Percentiles rank a stretch among this genome's conserved stretches.
phyloP scores from a whole-genome alignment of 1,140 invertebrate genomes.

The Druon quercuslanigerum region DNA sequence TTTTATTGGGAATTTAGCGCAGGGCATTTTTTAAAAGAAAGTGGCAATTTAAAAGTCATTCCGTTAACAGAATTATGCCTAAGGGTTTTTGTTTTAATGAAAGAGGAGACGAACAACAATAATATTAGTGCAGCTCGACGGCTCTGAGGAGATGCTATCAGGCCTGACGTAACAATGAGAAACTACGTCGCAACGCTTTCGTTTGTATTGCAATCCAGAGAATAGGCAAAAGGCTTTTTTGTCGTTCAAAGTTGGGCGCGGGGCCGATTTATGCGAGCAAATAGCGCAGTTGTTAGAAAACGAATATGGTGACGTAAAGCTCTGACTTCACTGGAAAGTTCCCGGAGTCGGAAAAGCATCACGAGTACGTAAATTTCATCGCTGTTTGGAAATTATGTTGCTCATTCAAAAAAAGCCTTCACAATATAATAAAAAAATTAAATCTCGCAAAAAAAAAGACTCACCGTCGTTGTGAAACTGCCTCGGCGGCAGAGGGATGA shows the following conservation, averaged over 20 bases:
- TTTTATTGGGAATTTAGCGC: no score
- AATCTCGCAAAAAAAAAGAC: slow-evolving; percentile 42
- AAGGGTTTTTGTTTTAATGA: not conserved
- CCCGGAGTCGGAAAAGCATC: not conserved
- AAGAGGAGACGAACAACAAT: not conserved
- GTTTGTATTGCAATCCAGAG: slow-evolving; percentile 66
- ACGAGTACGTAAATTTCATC: not conserved
- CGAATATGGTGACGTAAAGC: slow-evolving; percentile 36
- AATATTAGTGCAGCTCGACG: slow-evolving; percentile 50
- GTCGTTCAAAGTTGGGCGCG: slow-evolving; percentile 37
- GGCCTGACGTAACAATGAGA: slow-evolving; percentile 73
- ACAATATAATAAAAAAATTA: not conserved
- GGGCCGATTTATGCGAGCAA: slow-evolving; percentile 9
- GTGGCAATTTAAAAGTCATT: not conserved
- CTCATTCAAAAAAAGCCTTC: no score
- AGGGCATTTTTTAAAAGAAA: no score
- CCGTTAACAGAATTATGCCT: not conserved
- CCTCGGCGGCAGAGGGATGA: slow-evolving; percentile 61
- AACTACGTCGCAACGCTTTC: slow-evolving; percentile 71
- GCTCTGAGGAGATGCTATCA: slow-evolving; percentile 64
- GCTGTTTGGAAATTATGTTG: no score
- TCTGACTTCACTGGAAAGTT: not conserved
- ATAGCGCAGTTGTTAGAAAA: slow-evolving; percentile 13
- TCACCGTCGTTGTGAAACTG: slow-evolving; percentile 72
- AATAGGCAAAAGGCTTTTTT: slow-evolving; percentile 46